These are phyloP conservation scores for Tachyglossus aculeatus DNA, from an alignment of 2,797 vertebrate species.

Conservation along the genomic window DNA sequence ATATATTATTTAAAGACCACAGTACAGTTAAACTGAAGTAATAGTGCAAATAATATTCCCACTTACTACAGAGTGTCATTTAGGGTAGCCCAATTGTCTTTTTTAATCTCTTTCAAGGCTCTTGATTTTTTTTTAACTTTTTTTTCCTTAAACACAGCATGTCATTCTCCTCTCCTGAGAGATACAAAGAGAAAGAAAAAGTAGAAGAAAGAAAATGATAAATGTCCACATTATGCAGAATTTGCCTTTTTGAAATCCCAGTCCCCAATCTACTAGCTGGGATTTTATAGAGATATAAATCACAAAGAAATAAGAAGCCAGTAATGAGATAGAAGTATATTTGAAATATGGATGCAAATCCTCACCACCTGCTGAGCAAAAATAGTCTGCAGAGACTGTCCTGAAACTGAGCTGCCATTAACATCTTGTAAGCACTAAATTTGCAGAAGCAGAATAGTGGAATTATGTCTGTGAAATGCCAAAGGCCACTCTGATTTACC, in stretches of 20 bases:
- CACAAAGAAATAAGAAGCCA: constrained; percentile 74
- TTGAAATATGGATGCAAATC: constrained; percentile 80
- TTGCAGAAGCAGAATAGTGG: constrained; percentile 60
- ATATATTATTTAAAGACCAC: constrained; percentile 63
- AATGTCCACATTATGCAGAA: constrained; percentile 70
- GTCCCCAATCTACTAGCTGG: constrained; percentile 63
- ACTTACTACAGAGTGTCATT: constrained; percentile 30
- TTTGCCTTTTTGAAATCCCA: constrained; percentile 74
- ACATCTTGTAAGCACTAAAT: constrained; percentile 75
- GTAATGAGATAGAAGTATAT: constrained; percentile 78
- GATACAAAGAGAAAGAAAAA: constrained; percentile 44
- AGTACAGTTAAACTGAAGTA: constrained; percentile 50
- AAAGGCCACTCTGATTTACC: constrained; percentile 73
- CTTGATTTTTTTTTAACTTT: constrained; percentile 33
- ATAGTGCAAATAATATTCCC: constrained; percentile 37
- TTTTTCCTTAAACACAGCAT: constrained; percentile 14
- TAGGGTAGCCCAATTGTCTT: constrained; percentile 29
- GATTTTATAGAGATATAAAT: constrained; percentile 78
- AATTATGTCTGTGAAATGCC: constrained; percentile 70
- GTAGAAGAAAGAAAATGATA: constrained; percentile 52
- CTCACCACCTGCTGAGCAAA: constrained; percentile 74
- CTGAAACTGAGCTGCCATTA: constrained; percentile 69
- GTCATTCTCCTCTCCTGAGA: constrained; percentile 50
- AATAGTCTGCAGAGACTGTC: constrained; percentile 70
- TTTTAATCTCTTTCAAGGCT: constrained; percentile 27